Percentiles rank a stretch among this genome's conserved stretches.
Conservation (phyloP, 1,140 invertebrate species). For the Drosophila fuyamai region DNA sequence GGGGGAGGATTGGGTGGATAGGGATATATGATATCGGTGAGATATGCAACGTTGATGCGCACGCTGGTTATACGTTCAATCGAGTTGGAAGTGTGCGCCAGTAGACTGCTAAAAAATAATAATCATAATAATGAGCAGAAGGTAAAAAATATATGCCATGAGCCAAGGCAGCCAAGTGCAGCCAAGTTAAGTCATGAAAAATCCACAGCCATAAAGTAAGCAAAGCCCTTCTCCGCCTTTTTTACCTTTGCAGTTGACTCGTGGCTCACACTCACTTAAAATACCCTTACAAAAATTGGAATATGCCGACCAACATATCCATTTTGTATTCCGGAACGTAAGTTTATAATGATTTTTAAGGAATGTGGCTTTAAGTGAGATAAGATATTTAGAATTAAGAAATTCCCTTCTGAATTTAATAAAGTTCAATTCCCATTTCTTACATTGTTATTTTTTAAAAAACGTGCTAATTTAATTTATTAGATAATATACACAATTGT, state of each 20-base stretch:
- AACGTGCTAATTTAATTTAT: too few species aligned
- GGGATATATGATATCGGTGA: conserved; percentile 29
- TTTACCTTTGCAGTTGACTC: conserved; percentile 22
- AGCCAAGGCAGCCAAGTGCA: conserved; percentile 68
- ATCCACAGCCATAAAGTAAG: conserved; percentile 64
- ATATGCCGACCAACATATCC: too few species aligned
- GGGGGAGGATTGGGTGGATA: conserved; percentile 18
- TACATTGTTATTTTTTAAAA: too few species aligned
- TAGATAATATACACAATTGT: too few species aligned
- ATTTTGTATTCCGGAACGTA: too few species aligned
- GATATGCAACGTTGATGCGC: conserved; percentile 68
- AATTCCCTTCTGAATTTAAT: too few species aligned
- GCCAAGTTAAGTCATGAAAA: conserved; percentile 74
- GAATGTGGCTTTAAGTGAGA: too few species aligned
- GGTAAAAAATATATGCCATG: conserved; percentile 34
- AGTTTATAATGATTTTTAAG: too few species aligned
- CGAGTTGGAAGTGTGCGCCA: conserved; percentile 46
- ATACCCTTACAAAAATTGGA: neutral
- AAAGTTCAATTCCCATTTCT: too few species aligned
- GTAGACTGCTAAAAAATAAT: conserved; percentile 48
- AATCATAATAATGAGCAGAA: conserved; percentile 70
- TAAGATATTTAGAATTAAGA: too few species aligned
- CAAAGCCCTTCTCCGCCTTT: conserved; percentile 18
- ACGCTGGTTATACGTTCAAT: conserved; percentile 74
- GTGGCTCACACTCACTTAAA: conserved; percentile 46